phyloP scores from a whole-genome alignment of 2,888 invertebrate species.

The Parochlus steinenii region DNA sequence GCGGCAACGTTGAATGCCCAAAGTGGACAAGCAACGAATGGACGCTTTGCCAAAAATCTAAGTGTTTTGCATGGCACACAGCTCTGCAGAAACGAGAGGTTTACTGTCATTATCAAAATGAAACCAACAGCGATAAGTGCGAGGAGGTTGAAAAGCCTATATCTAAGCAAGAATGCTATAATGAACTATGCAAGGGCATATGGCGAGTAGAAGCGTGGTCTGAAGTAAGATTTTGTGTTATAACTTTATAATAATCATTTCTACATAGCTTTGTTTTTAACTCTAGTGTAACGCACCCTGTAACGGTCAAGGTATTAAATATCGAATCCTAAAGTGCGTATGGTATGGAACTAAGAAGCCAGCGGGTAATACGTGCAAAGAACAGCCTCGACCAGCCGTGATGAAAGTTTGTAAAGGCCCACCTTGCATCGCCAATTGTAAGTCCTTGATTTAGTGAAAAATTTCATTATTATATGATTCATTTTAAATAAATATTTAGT shows the following conservation, averaged over 20 bases:
- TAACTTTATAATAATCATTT: constrained; percentile 2
- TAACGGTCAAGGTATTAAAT: constrained; percentile 67
- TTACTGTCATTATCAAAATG: constrained; percentile 33
- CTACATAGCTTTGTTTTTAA: constrained; percentile 1
- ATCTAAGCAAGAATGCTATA: constrained; percentile 63
- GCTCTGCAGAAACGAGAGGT: constrained; percentile 56
- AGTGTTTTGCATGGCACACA: constrained; percentile 59
- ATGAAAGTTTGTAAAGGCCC: constrained; percentile 59
- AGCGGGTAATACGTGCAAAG: constrained; percentile 73
- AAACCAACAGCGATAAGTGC: constrained; percentile 33
- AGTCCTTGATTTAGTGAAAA: constrained; percentile 20
- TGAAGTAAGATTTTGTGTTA: constrained; percentile 41
- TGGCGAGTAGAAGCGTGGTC: constrained; percentile 92
- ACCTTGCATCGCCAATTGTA: constrained; percentile 41
- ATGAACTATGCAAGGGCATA: constrained; percentile 67
- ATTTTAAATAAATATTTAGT: constrained; percentile 6
- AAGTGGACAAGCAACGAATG: constrained; percentile 54
- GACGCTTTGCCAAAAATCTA: constrained; percentile 52
- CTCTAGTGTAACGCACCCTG: constrained; percentile 73
- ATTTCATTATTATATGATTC: constrained; percentile 1
- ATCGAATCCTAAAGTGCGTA: constrained; percentile 79
- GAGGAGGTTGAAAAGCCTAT: constrained; percentile 56
- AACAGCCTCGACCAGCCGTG: constrained; percentile 56
- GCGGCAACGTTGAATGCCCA: constrained; percentile 53
- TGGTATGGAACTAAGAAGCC: constrained; percentile 75